These are phyloP conservation scores for Pelusios castaneus DNA, from an alignment of 2,113 vertebrate genomes.

Conservation along the genomic window DNA sequence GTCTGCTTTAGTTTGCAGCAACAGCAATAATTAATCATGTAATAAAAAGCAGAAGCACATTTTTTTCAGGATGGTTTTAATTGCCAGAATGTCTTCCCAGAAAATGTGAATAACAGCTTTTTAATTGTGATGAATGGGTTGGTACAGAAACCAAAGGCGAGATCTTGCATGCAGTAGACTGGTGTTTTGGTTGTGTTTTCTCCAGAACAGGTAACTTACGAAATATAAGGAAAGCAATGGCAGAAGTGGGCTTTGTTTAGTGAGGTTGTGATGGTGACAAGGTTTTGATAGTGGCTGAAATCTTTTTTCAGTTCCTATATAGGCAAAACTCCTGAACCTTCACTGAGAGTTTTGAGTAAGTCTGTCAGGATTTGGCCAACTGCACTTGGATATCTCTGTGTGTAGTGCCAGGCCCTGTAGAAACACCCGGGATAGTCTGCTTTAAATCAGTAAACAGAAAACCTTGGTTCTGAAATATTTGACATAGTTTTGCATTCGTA, in stretches of 20 bases:
- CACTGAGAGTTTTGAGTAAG: background rate
- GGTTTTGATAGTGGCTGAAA: background rate
- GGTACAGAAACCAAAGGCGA: background rate
- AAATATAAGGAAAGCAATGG: background rate
- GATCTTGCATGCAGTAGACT: background rate
- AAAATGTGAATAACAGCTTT: background rate
- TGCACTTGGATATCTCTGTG: background rate
- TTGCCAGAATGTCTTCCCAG: background rate
- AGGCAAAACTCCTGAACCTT: background rate
- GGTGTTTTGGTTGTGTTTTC: background rate
- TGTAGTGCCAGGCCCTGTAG: background rate
- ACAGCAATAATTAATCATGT: background rate
- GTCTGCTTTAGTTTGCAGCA: background rate
- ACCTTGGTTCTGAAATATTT: background rate
- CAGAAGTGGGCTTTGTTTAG: background rate
- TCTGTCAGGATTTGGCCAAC: background rate
- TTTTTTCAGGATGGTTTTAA: background rate
- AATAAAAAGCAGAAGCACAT: background rate
- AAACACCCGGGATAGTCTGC: background rate
- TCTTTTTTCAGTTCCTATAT: background rate
- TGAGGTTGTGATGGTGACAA: background rate
- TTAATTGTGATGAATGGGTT: background rate
- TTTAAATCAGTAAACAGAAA: background rate
- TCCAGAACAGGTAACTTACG: background rate
- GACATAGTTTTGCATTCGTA: background rate